Conservation (phyloP, 2,113 vertebrate genomes). For the Upupa epops region DNA sequence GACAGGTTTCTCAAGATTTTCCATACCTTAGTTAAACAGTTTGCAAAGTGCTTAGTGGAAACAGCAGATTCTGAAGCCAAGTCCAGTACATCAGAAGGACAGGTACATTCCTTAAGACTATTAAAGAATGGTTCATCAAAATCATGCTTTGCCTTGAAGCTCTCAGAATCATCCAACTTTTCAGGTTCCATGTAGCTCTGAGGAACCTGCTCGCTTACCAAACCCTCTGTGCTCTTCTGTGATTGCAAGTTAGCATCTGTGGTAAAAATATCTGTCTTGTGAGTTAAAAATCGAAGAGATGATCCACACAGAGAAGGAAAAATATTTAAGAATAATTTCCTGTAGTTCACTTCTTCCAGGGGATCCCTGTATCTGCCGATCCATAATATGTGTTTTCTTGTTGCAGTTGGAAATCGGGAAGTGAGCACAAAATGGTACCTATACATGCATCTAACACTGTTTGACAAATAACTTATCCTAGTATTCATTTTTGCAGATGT, state of each 20-base stretch:
- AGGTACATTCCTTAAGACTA: conserved; percentile 70
- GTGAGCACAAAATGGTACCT: not conserved
- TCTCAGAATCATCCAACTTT: not conserved
- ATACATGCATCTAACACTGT: conserved; percentile 22
- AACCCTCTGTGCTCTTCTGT: not conserved
- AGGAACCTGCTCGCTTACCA: not conserved
- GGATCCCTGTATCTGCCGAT: not conserved
- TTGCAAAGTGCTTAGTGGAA: conserved; percentile 65
- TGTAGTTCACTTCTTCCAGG: not conserved
- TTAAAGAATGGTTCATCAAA: not conserved
- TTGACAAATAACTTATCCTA: conserved; percentile 55
- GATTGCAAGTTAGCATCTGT: not conserved
- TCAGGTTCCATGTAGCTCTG: not conserved
- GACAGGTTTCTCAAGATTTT: conserved; percentile 75
- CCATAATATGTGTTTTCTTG: not conserved
- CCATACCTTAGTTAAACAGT: conserved; percentile 79
- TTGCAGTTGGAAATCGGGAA: not conserved
- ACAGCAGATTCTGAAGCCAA: conserved; percentile 16
- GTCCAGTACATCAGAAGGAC: conserved; percentile 85
- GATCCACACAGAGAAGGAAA: not conserved
- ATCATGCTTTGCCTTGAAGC: not conserved
- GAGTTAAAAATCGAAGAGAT: conserved; percentile 24
- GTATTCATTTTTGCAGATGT: conserved; percentile 65
- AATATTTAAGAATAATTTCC: not conserved
- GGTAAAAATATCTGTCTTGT: conserved; percentile 18